These are phyloP conservation scores for Leucopsar rothschildi DNA, from an alignment of 2,113 vertebrate genomes.

Conservation along the genomic window DNA sequence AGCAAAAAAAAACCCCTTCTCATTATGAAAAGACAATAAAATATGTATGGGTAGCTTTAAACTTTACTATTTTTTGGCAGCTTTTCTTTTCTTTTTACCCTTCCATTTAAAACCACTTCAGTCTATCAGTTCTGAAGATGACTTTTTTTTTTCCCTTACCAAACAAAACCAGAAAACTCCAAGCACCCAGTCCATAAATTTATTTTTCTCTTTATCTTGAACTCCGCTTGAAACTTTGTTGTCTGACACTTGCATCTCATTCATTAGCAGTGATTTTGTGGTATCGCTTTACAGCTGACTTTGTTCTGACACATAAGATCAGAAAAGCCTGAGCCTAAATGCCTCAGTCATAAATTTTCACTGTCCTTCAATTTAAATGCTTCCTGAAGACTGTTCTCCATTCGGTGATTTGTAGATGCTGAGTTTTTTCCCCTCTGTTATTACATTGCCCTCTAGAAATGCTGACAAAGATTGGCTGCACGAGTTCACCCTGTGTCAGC, in stretches of 20 bases:
- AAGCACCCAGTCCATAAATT: neutral
- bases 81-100: neutral
- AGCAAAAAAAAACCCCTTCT: neutral
- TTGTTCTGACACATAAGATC: slow-evolving; percentile 41
- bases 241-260: neutral
- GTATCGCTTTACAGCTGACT: neutral
- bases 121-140: neutral
- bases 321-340: slow-evolving; percentile 24
- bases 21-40: neutral
- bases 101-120: neutral
- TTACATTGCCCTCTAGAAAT: slow-evolving; percentile 48
- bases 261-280: slow-evolving; percentile 12
- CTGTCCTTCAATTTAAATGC: slow-evolving; percentile 35
- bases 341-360: slow-evolving; percentile 32
- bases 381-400: slow-evolving; percentile 26
- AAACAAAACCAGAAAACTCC: neutral
- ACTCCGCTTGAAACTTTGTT: neutral
- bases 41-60: neutral
- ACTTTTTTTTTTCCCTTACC: neutral
- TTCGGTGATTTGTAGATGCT: slow-evolving; percentile 1
- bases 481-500: slow-evolving; percentile 34
- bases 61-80: neutral
- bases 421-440: neutral
- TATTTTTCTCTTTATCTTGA: neutral
- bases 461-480: slow-evolving; percentile 33